These are phyloP conservation scores for Polymixis flavicincta DNA, from an alignment of 2,888 invertebrate species.

Conservation along the genomic window DNA sequence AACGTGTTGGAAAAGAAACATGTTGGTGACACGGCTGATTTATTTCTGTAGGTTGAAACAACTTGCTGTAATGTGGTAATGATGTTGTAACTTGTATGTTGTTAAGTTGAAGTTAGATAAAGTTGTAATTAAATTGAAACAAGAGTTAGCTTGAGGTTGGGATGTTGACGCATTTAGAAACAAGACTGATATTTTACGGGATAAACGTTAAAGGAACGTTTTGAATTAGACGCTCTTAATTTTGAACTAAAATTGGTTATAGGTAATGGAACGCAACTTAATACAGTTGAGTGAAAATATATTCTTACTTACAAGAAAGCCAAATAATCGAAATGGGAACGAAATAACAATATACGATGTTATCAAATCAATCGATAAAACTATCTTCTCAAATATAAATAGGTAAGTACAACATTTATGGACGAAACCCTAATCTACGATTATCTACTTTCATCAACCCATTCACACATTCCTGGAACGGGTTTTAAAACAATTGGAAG, in stretches of 20 bases:
- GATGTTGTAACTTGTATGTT: slow-evolving; percentile 22
- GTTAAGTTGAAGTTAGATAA: neutral
- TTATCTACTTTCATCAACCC: slow-evolving; percentile 43
- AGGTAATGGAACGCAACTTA: neutral
- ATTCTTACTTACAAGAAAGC: neutral
- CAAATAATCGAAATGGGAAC: neutral
- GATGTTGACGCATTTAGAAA: neutral
- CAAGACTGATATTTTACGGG: too few species aligned
- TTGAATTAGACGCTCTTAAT: neutral
- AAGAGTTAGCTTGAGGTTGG: neutral
- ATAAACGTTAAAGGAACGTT: neutral
- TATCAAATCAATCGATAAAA: neutral
- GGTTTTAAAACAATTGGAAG: slow-evolving; percentile 58
- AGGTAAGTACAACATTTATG: neutral
- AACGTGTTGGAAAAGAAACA: slow-evolving; percentile 52
- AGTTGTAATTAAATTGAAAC: neutral
- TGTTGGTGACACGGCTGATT: slow-evolving; percentile 50
- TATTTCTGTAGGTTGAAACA: slow-evolving; percentile 44
- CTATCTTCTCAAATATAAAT: neutral
- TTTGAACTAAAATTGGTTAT: neutral
- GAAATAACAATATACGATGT: neutral
- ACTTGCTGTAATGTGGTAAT: slow-evolving; percentile 33
- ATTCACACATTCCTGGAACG: slow-evolving; percentile 55
- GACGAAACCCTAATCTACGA: slow-evolving; percentile 24
- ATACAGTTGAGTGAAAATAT: neutral